Evolutionary conservation across 2,888 invertebrate species (phyloP), one percentile per base, ranked within the genome.

Genomic region (Ophion slaviceki): DNA sequence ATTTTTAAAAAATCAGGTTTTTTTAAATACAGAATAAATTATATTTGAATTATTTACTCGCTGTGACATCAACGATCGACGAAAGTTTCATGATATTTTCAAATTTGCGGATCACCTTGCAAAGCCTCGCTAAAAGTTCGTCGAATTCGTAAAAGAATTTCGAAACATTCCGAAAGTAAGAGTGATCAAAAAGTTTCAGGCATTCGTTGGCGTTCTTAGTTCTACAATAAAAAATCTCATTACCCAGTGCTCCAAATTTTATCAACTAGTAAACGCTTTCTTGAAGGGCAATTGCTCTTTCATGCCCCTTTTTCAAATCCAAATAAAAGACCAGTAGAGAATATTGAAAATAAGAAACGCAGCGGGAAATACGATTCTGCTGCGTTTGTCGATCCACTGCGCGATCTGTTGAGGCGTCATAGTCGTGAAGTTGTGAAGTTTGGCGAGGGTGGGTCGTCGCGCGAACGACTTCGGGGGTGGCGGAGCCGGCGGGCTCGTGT

Each of bases 321-420:
- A 97, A 72, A 97, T 96, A 89, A 97, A 97, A 72, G 97, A 96
- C 97, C 97, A 97, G 91, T 97, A 97, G 80, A 97, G 95, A 71
- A 96, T 95, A 91, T 98, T 98, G 94, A 98, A 98, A 83, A 97
- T 95, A 20, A 98, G 91, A 92, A 98, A 98, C 11, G 97, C 95
- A 4, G 96, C 93, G 0, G 98, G 98, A 93, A 98, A 98, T 2
- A 97, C 95, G 59, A 97, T 94, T 76, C 98, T 95, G 40, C 97
- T 97, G 80, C 97, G 95, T 80, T 95, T 96, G 94, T 98, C 98
- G 88, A 98, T 97, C 97, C 98, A 98, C 77, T 96, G 97, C 87
- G 98, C 97, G 81, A 98, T 97, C 94, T 98, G 97, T 90, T 98
- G 98, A 0, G 98, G 97, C 1, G 98, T 97, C 96, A 98, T 97